A percentile compares a stretch with the other conserved stretches of the same genome.
Conservation (phyloP, 2,113 vertebrate species). For the Callocephalon fimbriatum region DNA sequence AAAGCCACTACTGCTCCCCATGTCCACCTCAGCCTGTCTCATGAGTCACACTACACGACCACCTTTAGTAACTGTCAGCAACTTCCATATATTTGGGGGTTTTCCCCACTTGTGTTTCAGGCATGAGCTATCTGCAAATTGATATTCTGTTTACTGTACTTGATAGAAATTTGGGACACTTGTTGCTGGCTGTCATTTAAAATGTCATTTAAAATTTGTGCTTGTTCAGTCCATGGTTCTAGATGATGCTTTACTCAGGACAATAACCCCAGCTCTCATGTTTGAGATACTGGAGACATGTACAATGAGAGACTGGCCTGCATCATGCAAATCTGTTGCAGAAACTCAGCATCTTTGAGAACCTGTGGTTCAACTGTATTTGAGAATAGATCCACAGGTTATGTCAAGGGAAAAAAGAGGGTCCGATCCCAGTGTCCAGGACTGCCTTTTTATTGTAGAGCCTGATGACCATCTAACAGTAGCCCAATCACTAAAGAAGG, state of each 20-base stretch:
- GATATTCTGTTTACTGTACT: neutral
- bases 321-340: neutral
- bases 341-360: neutral
- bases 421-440: neutral
- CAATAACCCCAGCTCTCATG: neutral
- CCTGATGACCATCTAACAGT: no score
- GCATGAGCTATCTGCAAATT: neutral
- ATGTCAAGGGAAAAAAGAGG: neutral
- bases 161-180: neutral
- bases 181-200: neutral
- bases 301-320: neutral
- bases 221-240: neutral
- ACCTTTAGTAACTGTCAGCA: neutral
- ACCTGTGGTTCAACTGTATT: neutral
- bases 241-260: neutral
- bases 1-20: neutral
- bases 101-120: neutral
- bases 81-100: accelerated
- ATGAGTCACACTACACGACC: neutral
- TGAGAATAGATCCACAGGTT: neutral
- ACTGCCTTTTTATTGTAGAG: no score
- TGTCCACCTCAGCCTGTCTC: neutral
- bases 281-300: neutral
- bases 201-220: neutral
- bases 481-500: no score